Conservation (phyloP, 2,888 invertebrate genomes). For the Macrosiphum euphorbiae region DNA sequence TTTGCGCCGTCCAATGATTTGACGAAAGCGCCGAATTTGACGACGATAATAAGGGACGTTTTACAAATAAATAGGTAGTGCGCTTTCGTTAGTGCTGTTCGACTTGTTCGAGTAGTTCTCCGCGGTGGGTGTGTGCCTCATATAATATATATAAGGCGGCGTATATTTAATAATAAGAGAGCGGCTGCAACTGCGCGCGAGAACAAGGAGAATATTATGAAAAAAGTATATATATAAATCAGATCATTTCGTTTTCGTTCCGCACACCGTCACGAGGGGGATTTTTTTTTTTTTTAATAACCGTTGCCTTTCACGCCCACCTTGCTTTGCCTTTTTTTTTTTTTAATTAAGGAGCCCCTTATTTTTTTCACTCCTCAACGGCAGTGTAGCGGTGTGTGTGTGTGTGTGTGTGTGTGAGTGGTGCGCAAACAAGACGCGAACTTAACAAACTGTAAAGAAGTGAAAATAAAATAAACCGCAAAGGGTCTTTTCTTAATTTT, state of each 20-base stretch:
- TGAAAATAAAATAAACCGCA: slow-evolving; percentile 54
- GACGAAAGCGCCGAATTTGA: neutral
- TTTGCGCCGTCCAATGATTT: neutral
- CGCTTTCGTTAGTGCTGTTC: neutral
- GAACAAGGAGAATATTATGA: slow-evolving; percentile 32
- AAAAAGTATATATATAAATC: slow-evolving; percentile 51
- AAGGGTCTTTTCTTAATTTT: slow-evolving; percentile 51
- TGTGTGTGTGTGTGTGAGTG: neutral
- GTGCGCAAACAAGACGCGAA: slow-evolving; percentile 52
- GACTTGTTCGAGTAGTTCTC: neutral
- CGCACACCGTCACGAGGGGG: neutral
- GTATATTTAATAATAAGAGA: slow-evolving; percentile 54
- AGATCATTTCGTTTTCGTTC: slow-evolving; percentile 60
- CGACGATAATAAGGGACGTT: neutral
- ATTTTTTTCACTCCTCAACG: slow-evolving; percentile 10
- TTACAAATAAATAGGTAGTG: neutral
- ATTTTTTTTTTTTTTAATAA: slow-evolving; percentile 59
- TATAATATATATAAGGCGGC: neutral
- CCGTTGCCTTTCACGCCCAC: slow-evolving; percentile 58
- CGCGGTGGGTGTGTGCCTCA: neutral
- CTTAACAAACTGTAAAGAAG: slow-evolving; percentile 64
- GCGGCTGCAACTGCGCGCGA: slow-evolving; percentile 40
- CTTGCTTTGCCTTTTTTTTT: slow-evolving; percentile 43
- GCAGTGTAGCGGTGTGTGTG: neutral
- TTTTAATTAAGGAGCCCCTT: slow-evolving; percentile 63